Evolutionary conservation across 2,113 vertebrate genomes (phyloP), one percentile per base, ranked within the genome.

Genomic region (Eonycteris spelaea): DNA sequence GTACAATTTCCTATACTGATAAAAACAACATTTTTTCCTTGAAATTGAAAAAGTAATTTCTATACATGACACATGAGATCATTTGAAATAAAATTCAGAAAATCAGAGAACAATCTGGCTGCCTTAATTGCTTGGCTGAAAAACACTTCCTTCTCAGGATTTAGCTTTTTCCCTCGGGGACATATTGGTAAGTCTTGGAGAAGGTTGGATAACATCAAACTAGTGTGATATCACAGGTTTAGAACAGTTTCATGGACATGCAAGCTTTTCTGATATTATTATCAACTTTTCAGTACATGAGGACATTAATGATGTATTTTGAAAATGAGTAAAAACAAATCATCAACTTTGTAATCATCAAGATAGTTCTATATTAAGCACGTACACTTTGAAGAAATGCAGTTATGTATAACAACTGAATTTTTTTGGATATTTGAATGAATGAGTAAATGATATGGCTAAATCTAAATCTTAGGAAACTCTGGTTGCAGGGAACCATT

Each of bases 31-130:
- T 86, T 16, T 71, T 85, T 91, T 95, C 19, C 28, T 80, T 91
- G 30, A 97, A 83, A 79, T 7, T 78, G 19, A 30, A 82, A 86
- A 53, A 57, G 5, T 28, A 73, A 53, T 83, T 86, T 90, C 9
- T 92, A 16, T 33, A 45, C 6, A 67, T 57, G 53, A 88, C 9
- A 86, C 1, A 35, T 74, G 26, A 74, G 8, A 63, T 91, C 7
- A 63, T 51, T 59, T 91, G 59, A 94, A 92, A 82, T 78, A 14
- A 85, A 97, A 93, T 80, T 94, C 68, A 91, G 61, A 61, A 94
- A 59, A 86, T 33, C 21, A 51, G 67, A 73, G 24, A 91, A 79
- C 8, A 74, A 18, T 43, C 75, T 30, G 13, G 2, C 4, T 40
- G 24, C 2, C 16, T 85, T 75, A 57, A 73, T 18, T 87, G 63